Conservation (phyloP, 1,140 invertebrate genomes). For the Ephestia elutella region DNA sequence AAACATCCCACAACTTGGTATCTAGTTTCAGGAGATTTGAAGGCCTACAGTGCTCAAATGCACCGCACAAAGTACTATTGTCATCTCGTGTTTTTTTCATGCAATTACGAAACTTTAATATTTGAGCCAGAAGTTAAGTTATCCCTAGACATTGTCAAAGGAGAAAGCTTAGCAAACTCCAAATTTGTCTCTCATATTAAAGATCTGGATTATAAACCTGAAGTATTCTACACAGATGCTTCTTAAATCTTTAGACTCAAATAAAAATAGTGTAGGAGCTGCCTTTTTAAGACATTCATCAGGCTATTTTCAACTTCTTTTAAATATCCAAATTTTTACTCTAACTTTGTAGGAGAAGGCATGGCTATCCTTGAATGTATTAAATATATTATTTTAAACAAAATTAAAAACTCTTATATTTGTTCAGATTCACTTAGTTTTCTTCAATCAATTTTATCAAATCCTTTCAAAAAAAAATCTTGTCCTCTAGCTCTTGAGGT, state of each 20-base stretch:
- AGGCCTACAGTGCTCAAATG: background rate
- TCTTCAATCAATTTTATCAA: too few species aligned
- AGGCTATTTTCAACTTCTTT: too few species aligned
- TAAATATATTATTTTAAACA: too few species aligned
- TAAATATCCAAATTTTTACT: too few species aligned
- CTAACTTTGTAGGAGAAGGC: too few species aligned
- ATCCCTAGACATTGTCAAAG: background rate
- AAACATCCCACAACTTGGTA: background rate
- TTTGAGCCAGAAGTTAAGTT: background rate
- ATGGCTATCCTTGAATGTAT: too few species aligned
- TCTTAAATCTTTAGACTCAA: background rate
- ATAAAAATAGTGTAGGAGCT: too few species aligned
- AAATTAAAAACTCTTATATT: too few species aligned
- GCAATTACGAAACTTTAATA: background rate
- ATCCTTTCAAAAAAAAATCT: too few species aligned
- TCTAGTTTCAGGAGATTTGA: background rate
- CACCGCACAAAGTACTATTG: background rate
- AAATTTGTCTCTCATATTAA: conserved; percentile 2
- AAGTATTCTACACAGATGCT: conserved; percentile 6
- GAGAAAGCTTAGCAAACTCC: background rate
- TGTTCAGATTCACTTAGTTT: too few species aligned
- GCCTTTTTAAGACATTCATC: too few species aligned
- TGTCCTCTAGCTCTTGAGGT: too few species aligned
- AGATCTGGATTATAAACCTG: background rate
- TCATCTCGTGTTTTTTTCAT: background rate